Percentiles rank a stretch among this genome's conserved stretches.
These are phyloP conservation scores for Etheostoma nigrum DNA, from an alignment of 2,797 vertebrate species.

Conservation along the genomic window DNA sequence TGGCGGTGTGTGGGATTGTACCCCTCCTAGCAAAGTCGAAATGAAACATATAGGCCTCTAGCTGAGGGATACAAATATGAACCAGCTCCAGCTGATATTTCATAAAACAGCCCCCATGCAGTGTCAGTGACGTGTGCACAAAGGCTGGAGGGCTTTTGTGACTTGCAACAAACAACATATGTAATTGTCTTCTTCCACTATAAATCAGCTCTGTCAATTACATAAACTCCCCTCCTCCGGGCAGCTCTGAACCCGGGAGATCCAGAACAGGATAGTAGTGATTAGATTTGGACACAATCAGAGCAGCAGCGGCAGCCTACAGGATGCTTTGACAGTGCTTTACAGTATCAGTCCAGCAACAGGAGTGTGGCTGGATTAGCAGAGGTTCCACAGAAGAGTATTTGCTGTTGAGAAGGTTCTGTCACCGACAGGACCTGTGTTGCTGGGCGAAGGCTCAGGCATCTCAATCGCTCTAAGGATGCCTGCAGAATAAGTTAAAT, in stretches of 20 bases:
- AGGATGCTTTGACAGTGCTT: conserved; percentile 43
- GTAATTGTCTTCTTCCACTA: conserved; percentile 39
- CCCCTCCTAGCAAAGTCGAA: conserved; percentile 38
- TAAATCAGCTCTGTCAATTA: conserved; percentile 58
- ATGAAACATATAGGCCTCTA: conserved; percentile 31
- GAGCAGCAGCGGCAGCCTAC: conserved; percentile 36
- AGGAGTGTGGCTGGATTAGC: conserved; percentile 44
- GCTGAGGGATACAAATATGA: conserved; percentile 45
- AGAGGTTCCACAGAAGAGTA: conserved; percentile 38
- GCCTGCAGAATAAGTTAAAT: conserved; percentile 61
- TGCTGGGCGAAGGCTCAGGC: conserved; percentile 39
- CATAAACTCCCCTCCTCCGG: conserved; percentile 45
- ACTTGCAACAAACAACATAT: conserved; percentile 44
- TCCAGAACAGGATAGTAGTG: conserved; percentile 63
- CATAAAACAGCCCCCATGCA: conserved; percentile 18
- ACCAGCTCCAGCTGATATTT: conserved; percentile 36
- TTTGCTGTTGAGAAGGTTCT: conserved; percentile 45
- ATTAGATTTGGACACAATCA: conserved; percentile 68
- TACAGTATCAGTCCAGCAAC: conserved; percentile 54
- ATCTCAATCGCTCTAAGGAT: conserved; percentile 57
- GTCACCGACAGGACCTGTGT: conserved; percentile 28
- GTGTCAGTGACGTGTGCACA: not conserved
- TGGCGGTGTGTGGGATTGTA: conserved; percentile 13
- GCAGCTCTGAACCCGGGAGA: conserved; percentile 60
- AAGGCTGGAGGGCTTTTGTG: conserved; percentile 34